These are phyloP conservation scores for Frankliniella fusca DNA, from an alignment of 2,888 invertebrate genomes.

Conservation along the genomic window DNA sequence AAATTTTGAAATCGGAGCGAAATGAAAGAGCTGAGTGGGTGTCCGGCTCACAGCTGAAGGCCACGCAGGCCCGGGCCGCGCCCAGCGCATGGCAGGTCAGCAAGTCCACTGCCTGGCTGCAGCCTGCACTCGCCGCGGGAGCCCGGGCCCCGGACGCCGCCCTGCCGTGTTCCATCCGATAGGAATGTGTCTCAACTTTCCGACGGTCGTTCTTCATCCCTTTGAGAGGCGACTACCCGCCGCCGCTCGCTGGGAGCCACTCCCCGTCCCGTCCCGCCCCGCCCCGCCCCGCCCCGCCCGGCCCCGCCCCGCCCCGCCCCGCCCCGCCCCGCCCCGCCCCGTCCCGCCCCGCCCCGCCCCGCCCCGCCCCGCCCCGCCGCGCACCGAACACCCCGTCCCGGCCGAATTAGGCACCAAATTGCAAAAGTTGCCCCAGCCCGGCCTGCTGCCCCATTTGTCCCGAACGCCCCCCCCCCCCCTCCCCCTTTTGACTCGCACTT, in stretches of 20 bases:
- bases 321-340: too few species aligned
- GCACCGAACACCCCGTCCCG: too few species aligned
- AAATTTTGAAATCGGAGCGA: not conserved
- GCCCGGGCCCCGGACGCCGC: not conserved
- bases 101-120: not conserved
- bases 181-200: conserved; percentile 20
- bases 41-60: not conserved
- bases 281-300: not conserved
- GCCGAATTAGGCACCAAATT: conserved; percentile 18
- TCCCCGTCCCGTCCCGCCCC: not conserved
- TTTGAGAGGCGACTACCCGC: not conserved
- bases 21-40: not conserved
- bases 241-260: not conserved
- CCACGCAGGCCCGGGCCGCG: not conserved
- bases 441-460: not conserved
- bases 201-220: not conserved
- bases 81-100: not conserved
- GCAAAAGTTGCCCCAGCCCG: conserved; percentile 6
- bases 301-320: not conserved
- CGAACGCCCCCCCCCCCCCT: not conserved
- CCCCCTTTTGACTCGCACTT: not conserved
- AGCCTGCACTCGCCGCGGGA: not conserved
- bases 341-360: too few species aligned
- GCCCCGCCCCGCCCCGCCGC: too few species aligned
- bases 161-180: not conserved